Evolutionary conservation across 2,888 invertebrate species (phyloP), one percentile per base, ranked within the genome.

Genomic region (Physocephala rufipes): DNA sequence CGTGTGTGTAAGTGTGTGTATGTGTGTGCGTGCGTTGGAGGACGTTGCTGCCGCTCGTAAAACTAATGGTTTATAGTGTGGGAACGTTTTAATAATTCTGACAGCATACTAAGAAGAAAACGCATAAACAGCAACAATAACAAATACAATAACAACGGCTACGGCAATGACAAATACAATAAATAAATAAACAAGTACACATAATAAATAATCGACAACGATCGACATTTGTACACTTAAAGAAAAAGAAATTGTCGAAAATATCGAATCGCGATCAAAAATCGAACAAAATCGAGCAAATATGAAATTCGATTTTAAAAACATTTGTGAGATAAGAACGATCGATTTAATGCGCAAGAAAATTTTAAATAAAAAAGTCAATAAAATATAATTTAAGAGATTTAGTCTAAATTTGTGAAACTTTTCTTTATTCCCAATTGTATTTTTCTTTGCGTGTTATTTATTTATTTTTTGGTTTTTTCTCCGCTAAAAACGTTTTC

Each of bases 81-180:
- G 80, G 80, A 80, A 80, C 79, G 79, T 80, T 80, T 80, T 80
- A 80, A 79, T 79, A 79, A 80, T 80, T 80, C 80, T 74, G 76
- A 67, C 72, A 72, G 76, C 77, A 76, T 76, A 76, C 75, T n/a
- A 12, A 13, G 36, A 73, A 73, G 72, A 64, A 53, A 55, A 66
- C 51, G 61, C 61, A 49, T 53, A 49, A 59, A 47, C 28, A 49
- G 51, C 51, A 55, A 66, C n/a, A 65, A 47, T 16, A 28, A 45
- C 16, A 51, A n/a, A 26, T 53, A 62, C 3, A 30, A n/a, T 12
- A 28, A 43, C 30, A 67, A 47, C n/a, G n/a, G n/a, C n/a, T n/a
- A n/a, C n/a, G n/a, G n/a, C n/a, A n/a, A n/a, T n/a, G n/a, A n/a
- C n/a, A n/a, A n/a, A n/a, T n/a, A n/a, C n/a, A n/a, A n/a, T n/a